Conservation (phyloP, 2,797 vertebrate species). For the Emydoidea blandingii region DNA sequence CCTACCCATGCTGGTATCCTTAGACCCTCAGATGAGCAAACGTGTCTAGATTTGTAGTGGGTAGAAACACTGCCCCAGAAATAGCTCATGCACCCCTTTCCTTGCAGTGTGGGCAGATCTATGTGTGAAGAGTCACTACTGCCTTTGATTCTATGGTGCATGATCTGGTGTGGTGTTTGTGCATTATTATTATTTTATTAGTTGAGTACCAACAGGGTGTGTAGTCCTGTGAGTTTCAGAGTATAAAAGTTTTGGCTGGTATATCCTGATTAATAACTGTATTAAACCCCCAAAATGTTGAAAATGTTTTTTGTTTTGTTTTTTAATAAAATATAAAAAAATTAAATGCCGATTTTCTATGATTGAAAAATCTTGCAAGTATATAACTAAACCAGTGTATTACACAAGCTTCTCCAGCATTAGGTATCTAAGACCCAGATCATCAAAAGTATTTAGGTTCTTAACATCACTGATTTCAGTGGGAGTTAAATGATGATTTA, state of each 20-base stretch:
- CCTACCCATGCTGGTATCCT: neutral
- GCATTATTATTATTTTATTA: slow-evolving; percentile 42
- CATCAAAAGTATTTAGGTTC: neutral
- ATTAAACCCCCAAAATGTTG: neutral
- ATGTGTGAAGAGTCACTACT: neutral
- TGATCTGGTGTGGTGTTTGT: slow-evolving; percentile 28
- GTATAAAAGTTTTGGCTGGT: slow-evolving; percentile 18
- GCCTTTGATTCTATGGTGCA: slow-evolving; percentile 25
- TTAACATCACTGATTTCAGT: neutral
- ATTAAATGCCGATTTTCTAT: neutral
- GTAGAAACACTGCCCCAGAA: neutral
- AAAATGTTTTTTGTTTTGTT: neutral
- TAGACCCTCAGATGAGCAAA: neutral
- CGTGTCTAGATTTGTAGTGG: neutral
- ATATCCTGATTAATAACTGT: neutral
- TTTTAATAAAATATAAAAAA: neutral
- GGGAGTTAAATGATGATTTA: neutral
- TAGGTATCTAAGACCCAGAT: neutral
- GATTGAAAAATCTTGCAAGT: neutral
- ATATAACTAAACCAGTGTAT: accelerated
- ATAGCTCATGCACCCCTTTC: slow-evolving; percentile 21
- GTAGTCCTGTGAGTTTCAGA: neutral
- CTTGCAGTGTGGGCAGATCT: slow-evolving; percentile 11
- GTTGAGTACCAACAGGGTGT: neutral
- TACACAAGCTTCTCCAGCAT: neutral